A percentile compares a stretch with the other conserved stretches of the same genome.
Conservation (phyloP, 2,113 vertebrate species). For the Meleagris gallopavo region DNA sequence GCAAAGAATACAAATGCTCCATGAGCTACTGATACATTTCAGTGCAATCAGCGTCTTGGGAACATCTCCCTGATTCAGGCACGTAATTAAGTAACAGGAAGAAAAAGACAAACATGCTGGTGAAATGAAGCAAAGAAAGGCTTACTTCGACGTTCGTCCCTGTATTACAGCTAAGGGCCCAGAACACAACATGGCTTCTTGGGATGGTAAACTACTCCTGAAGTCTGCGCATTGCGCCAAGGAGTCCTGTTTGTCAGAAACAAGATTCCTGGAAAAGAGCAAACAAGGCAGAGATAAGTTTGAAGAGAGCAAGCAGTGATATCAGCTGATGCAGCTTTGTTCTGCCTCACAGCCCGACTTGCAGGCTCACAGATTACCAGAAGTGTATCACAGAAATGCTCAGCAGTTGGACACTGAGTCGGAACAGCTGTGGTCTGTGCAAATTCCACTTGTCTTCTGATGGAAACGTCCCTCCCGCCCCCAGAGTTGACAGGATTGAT, state of each 20-base stretch:
- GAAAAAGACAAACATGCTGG: rapidly evolving
- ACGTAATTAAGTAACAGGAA: too few relatives aligned
- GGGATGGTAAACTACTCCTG: constrained; percentile 89
- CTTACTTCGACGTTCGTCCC: constrained; percentile 92
- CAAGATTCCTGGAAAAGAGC: constrained; percentile 86
- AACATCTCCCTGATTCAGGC: not conserved
- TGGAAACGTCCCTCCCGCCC: rapidly evolving
- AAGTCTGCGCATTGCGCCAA: constrained; percentile 95
- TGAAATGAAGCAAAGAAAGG: not conserved
- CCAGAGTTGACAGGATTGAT: not conserved
- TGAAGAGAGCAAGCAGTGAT: not conserved
- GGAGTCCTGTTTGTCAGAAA: constrained; percentile 94
- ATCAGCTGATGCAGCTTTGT: not conserved
- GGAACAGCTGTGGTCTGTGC: too few relatives aligned
- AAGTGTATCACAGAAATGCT: not conserved
- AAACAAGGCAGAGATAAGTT: not conserved
- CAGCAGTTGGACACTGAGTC: not conserved
- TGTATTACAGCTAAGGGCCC: constrained; percentile 95
- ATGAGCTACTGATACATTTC: not conserved
- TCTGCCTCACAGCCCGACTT: not conserved
- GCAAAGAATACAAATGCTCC: not conserved
- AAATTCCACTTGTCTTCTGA: not conserved
- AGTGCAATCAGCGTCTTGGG: not conserved
- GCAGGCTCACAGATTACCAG: not conserved
- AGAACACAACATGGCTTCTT: constrained; percentile 88